Evolutionary conservation across 2,888 invertebrate species (phyloP).

Genomic region (Pyrrhosoma nymphula): DNA sequence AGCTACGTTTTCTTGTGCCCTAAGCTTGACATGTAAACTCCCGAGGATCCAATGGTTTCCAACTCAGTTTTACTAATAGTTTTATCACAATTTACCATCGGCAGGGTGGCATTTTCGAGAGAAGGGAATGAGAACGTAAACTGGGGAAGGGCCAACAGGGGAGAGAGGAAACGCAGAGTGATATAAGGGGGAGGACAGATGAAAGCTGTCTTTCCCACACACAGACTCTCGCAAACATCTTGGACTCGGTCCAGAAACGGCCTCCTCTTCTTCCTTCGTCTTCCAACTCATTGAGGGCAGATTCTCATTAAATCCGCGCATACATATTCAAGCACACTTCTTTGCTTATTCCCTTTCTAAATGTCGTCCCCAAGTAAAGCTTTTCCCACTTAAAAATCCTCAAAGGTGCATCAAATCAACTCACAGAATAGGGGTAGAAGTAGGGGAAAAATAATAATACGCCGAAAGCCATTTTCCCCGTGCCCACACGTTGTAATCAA

Average conservation of each 20-base stretch:
- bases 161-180: not conserved
- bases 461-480: not conserved
- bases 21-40: too few relatives aligned
- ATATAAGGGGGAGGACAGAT: not conserved
- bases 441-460: not conserved
- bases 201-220: not conserved
- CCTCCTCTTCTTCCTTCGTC: not conserved
- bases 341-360: not conserved
- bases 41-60: too few relatives aligned
- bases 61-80: too few relatives aligned
- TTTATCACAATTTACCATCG: too few relatives aligned
- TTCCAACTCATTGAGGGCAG: not conserved
- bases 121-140: not conserved
- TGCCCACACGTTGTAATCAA: conserved; percentile 19
- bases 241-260: conserved; percentile 30
- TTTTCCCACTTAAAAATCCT: conserved; percentile 20
- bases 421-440: not conserved
- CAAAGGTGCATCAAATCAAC: conserved; percentile 9
- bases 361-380: not conserved
- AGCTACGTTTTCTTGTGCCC: too few relatives aligned
- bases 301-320: not conserved
- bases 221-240: not conserved
- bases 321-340: conserved; percentile 5
- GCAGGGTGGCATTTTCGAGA: too few relatives aligned
- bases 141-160: not conserved